Conservation (phyloP, 2,797 vertebrate genomes). For the Tapirus indicus region DNA sequence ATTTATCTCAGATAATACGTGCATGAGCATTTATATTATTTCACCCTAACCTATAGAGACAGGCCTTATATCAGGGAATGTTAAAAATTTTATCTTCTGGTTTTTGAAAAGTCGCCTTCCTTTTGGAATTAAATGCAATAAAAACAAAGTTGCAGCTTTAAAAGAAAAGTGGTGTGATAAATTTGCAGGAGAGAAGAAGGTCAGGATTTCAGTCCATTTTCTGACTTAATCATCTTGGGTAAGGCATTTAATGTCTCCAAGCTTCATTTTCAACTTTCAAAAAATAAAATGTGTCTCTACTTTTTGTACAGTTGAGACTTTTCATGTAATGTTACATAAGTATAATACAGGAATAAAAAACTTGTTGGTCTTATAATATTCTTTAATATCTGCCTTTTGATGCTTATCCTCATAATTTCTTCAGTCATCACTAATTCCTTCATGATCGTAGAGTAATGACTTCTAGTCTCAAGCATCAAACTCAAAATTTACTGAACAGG, state of each 20-base stretch:
- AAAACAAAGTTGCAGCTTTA: neutral
- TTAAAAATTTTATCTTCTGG: neutral
- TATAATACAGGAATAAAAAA: neutral
- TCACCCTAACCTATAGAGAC: neutral
- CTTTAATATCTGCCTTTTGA: neutral
- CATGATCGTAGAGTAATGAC: neutral
- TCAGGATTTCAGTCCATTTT: neutral
- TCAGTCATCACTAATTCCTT: neutral
- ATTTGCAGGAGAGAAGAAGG: neutral
- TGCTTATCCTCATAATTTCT: neutral
- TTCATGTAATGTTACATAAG: no score
- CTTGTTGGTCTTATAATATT: neutral
- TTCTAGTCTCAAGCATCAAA: neutral
- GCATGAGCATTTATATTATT: neutral
- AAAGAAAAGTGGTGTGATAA: neutral
- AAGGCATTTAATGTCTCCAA: neutral
- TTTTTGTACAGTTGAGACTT: neutral
- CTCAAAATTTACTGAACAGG: neutral
- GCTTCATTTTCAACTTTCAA: neutral
- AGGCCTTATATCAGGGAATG: neutral
- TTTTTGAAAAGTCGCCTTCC: neutral
- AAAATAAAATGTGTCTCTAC: neutral
- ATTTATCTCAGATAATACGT: neutral
- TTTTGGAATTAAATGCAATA: neutral
- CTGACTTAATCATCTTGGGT: neutral